These are phyloP conservation scores for Hiodon tergisus DNA, from an alignment of 2,113 vertebrate species.

Conservation along the genomic window DNA sequence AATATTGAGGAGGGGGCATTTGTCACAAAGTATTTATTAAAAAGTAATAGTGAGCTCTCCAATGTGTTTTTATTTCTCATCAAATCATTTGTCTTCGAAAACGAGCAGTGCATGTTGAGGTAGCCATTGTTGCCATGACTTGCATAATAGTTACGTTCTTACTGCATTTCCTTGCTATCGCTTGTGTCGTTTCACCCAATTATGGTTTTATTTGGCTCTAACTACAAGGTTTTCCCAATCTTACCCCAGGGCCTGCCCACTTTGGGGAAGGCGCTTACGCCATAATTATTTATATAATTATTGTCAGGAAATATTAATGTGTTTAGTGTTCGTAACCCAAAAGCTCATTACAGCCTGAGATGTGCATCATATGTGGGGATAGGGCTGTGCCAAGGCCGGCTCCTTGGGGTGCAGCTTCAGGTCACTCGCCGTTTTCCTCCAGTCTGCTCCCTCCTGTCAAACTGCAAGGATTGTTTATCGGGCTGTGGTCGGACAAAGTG, in stretches of 20 bases:
- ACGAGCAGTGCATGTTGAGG: constrained; percentile 62
- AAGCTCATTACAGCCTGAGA: constrained; percentile 97
- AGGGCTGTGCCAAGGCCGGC: constrained; percentile 83
- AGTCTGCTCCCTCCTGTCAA: too few species aligned
- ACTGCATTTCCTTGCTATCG: constrained; percentile 81
- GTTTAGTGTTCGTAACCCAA: constrained; percentile 98
- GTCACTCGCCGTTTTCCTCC: too few species aligned
- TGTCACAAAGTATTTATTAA: not conserved
- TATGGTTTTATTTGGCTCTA: constrained; percentile 54
- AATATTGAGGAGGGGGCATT: not conserved
- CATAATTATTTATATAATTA: constrained; percentile 83
- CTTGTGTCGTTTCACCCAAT: constrained; percentile 69
- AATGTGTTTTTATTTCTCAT: not conserved
- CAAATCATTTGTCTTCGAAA: not conserved
- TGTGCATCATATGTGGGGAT: constrained; percentile 82
- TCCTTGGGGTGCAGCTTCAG: constrained; percentile 62
- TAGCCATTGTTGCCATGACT: constrained; percentile 87
- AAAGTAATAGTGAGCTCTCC: not conserved
- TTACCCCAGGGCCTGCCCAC: constrained; percentile 64
- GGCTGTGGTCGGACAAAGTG: too few species aligned
- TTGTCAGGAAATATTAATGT: constrained; percentile 99
- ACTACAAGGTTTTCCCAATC: constrained; percentile 65
- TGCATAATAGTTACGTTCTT: constrained; percentile 61
- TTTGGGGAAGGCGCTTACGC: constrained; percentile 97
- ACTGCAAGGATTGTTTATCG: too few species aligned